A percentile compares a stretch with the other conserved stretches of the same genome.
phyloP scores from a whole-genome alignment of 2,113 vertebrate genomes.

The Cichladusa arquata region DNA sequence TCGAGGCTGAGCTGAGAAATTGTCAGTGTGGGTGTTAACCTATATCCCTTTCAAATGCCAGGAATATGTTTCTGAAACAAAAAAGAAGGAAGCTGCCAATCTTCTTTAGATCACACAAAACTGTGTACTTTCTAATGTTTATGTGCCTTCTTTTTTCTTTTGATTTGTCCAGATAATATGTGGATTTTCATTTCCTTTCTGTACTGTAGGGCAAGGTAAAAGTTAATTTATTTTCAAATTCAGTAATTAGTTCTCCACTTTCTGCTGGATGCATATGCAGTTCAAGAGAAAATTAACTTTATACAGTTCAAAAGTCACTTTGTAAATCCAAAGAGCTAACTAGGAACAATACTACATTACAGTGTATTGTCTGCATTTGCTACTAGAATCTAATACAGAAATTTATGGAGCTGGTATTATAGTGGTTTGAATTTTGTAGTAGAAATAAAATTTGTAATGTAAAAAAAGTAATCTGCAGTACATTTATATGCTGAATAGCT shows the following conservation, averaged over 20 bases:
- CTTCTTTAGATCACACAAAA: not conserved
- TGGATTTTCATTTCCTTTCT: not conserved
- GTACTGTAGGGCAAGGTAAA: not conserved
- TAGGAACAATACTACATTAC: slow-evolving; percentile 40
- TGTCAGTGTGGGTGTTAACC: not conserved
- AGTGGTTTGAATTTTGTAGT: not conserved
- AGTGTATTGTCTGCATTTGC: not conserved
- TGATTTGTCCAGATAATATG: not conserved
- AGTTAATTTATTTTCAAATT: not conserved
- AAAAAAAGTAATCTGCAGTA: slow-evolving; percentile 18
- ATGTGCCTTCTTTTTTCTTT: not conserved
- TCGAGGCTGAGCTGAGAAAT: not conserved
- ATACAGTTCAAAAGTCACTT: slow-evolving; percentile 58
- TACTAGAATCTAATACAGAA: not conserved
- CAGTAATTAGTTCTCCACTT: not conserved
- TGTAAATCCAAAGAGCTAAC: slow-evolving; percentile 58
- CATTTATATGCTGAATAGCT: slow-evolving; percentile 18
- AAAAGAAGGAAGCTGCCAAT: not conserved
- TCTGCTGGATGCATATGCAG: not conserved
- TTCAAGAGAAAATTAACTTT: slow-evolving; percentile 46
- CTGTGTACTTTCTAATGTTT: not conserved
- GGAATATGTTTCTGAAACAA: not conserved
- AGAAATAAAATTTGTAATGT: slow-evolving; percentile 45
- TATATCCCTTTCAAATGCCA: not conserved
- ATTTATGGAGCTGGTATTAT: not conserved